phyloP scores from a whole-genome alignment of 2,113 vertebrate species.

The Nothobranchius kuhntae region DNA sequence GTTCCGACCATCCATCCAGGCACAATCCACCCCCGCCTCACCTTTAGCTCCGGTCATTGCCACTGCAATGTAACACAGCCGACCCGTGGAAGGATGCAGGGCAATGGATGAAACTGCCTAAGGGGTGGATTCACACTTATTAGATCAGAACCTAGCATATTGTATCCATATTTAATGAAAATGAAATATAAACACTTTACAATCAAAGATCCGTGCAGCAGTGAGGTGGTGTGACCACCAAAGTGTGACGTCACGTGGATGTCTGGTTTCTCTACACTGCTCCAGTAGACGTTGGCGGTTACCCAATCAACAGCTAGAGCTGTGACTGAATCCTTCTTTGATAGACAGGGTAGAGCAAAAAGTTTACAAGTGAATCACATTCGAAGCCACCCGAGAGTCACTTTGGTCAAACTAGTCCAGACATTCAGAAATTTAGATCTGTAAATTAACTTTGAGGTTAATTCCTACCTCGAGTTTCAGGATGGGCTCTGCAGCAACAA shows the following conservation, averaged over 20 bases:
- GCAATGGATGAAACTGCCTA: conserved; percentile 74
- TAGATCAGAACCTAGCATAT: no score
- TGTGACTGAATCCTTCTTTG: conserved; percentile 67
- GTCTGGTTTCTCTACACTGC: conserved; percentile 65
- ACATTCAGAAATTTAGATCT: neutral
- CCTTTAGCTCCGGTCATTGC: neutral
- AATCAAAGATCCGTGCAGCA: conserved; percentile 71
- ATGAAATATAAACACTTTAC: conserved; percentile 19
- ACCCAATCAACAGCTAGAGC: conserved; percentile 90
- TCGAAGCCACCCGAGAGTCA: no score
- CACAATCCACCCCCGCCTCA: conserved; percentile 72
- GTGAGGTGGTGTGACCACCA: conserved; percentile 59
- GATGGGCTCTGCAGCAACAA: conserved; percentile 65
- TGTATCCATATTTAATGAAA: no score
- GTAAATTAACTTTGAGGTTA: neutral
- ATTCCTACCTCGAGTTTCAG: conserved; percentile 67
- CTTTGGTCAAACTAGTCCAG: no score
- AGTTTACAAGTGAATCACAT: neutral
- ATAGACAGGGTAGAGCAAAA: neutral
- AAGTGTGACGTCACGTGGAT: conserved; percentile 77
- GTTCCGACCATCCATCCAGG: conserved; percentile 84
- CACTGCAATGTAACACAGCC: conserved; percentile 82
- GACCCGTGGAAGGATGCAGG: conserved; percentile 79
- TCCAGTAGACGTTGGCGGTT: conserved; percentile 90
- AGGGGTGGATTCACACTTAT: neutral